Conservation (phyloP, 2,113 vertebrate species). For the Helogale parvula region DNA sequence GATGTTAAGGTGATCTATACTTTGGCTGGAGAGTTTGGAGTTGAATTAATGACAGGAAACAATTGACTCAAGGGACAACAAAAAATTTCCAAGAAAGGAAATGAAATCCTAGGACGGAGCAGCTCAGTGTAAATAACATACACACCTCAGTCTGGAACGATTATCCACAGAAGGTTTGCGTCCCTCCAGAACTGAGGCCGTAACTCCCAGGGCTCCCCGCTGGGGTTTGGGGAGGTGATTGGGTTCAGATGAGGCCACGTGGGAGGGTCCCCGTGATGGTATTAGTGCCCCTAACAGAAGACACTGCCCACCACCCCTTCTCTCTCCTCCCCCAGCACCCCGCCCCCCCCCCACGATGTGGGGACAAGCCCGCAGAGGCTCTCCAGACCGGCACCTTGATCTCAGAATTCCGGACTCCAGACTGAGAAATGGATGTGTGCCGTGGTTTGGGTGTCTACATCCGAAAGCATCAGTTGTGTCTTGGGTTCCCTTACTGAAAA, state of each 20-base stretch:
- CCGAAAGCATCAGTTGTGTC: background rate
- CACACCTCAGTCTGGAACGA: background rate
- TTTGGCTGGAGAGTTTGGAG: background rate
- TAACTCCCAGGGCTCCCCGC: rapidly evolving
- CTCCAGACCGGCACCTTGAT: background rate
- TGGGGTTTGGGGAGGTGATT: background rate
- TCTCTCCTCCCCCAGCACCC: background rate
- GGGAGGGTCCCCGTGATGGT: background rate
- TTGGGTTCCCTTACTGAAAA: background rate
- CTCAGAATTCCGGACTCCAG: background rate
- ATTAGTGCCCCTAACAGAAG: background rate
- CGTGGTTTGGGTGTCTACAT: background rate
- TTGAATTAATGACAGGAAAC: background rate
- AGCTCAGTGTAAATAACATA: background rate
- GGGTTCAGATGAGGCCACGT: background rate
- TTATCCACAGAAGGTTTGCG: background rate
- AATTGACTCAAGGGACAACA: background rate
- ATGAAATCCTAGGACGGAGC: background rate
- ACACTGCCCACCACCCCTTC: no score
- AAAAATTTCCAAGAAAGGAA: background rate
- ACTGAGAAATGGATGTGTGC: background rate
- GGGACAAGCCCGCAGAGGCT: background rate
- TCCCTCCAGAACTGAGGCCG: background rate
- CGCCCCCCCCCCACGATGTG: background rate
- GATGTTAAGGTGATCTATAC: background rate